Percentiles rank a stretch among this genome's conserved stretches.
These are phyloP conservation scores for Sphaerodactylus townsendi DNA, from an alignment of 2,113 vertebrate genomes.

Conservation along the genomic window DNA sequence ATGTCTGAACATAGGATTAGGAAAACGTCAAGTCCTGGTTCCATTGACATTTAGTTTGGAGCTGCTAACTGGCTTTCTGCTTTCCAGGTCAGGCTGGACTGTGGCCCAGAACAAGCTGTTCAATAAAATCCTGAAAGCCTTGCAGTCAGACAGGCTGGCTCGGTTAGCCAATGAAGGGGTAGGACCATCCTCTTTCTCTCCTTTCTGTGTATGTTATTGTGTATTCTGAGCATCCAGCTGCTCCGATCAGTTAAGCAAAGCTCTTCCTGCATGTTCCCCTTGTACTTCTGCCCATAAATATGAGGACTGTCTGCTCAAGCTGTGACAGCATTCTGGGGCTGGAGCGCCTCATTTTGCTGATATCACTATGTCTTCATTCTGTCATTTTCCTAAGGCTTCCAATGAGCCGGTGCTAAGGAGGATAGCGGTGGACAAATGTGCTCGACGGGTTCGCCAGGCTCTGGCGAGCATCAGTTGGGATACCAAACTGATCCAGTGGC, in stretches of 20 bases:
- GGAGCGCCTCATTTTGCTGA: fast-evolving
- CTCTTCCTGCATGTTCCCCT: fast-evolving
- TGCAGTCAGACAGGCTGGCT: slow-evolving; percentile 92
- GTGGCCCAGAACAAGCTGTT: slow-evolving; percentile 95
- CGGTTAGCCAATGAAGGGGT: slow-evolving; percentile 94
- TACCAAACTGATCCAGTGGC: slow-evolving; percentile 93
- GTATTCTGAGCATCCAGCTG: fast-evolving
- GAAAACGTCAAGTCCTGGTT: neutral
- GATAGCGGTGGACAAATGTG: slow-evolving; percentile 94
- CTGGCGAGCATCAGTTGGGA: slow-evolving; percentile 95
- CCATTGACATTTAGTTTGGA: too few relatives aligned
- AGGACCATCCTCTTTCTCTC: slow-evolving; percentile 42
- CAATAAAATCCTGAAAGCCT: slow-evolving; percentile 94
- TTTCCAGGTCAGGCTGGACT: slow-evolving; percentile 90
- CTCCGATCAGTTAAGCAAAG: fast-evolving
- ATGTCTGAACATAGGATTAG: neutral
- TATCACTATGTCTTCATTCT: fast-evolving
- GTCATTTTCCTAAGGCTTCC: slow-evolving; percentile 74
- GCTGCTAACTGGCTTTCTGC: slow-evolving; percentile 26
- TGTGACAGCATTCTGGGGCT: fast-evolving
- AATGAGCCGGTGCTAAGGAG: slow-evolving; percentile 93
- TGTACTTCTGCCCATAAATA: neutral
- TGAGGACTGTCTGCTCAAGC: too few relatives aligned
- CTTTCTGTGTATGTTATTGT: neutral
- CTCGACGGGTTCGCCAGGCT: slow-evolving; percentile 91